Evolutionary conservation across 2,888 invertebrate genomes (phyloP).

Genomic region (Emesis russula): DNA sequence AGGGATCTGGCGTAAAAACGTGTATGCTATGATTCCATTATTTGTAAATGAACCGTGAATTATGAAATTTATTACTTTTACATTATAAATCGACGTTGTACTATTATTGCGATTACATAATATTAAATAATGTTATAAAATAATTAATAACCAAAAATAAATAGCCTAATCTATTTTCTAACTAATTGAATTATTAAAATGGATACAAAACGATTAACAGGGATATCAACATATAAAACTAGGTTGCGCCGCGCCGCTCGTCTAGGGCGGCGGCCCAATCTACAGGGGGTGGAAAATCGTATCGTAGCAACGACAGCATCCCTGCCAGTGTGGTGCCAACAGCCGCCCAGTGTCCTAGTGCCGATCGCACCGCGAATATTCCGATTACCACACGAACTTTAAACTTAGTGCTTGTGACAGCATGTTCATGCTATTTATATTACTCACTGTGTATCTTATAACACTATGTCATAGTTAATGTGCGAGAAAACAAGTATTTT

Average conservation of each 20-base stretch:
- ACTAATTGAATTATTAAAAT: neutral
- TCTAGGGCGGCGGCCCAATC: constrained; percentile 93
- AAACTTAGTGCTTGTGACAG: constrained; percentile 73
- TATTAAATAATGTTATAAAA: no score
- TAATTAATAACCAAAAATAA: neutral
- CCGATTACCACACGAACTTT: constrained; percentile 73
- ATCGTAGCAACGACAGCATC: constrained; percentile 95
- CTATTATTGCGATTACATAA: no score
- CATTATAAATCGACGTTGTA: no score
- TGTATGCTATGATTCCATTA: no score
- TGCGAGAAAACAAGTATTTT: constrained; percentile 1
- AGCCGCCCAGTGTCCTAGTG: constrained; percentile 91
- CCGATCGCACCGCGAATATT: constrained; percentile 81
- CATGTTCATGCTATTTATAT: constrained; percentile 94
- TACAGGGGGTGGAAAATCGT: constrained; percentile 92
- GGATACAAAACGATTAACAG: constrained; percentile 26
- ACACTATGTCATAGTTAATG: constrained; percentile 93
- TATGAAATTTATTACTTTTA: no score
- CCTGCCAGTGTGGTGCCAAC: constrained; percentile 93
- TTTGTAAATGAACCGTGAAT: no score
- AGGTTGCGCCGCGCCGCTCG: constrained; percentile 92
- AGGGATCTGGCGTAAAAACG: no score
- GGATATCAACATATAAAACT: constrained; percentile 89
- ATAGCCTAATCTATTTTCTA: neutral
- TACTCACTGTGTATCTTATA: constrained; percentile 94